phyloP scores from a whole-genome alignment of 2,797 vertebrate genomes.

The Alectoris magna region DNA sequence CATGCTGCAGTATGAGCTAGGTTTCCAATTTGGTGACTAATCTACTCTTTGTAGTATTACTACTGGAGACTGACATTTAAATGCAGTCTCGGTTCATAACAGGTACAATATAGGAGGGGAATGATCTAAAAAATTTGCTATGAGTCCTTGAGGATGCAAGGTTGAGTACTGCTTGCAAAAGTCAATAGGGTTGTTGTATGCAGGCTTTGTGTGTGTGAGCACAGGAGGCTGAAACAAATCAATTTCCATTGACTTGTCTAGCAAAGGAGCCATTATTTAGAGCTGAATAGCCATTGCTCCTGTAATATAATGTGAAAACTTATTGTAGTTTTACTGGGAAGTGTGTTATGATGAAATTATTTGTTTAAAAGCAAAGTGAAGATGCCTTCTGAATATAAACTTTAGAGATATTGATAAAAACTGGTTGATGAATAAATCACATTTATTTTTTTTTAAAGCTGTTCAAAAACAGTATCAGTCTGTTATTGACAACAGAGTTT shows the following conservation, averaged over 20 bases:
- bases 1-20: slow-evolving; percentile 24
- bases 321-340: slow-evolving; percentile 80
- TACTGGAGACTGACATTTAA: slow-evolving; percentile 63
- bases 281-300: slow-evolving; percentile 75
- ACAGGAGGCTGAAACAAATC: slow-evolving; percentile 82
- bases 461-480: slow-evolving; percentile 51
- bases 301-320: slow-evolving; percentile 80
- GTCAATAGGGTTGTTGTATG: slow-evolving; percentile 79
- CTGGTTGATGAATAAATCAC: slow-evolving; percentile 44
- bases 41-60: slow-evolving; percentile 46
- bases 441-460: slow-evolving; percentile 63
- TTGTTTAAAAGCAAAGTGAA: slow-evolving; percentile 78
- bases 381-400: slow-evolving; percentile 74
- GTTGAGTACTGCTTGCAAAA: slow-evolving; percentile 74
- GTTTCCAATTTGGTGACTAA: slow-evolving; percentile 36
- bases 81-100: slow-evolving; percentile 57
- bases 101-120: slow-evolving; percentile 50
- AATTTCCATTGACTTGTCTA: slow-evolving; percentile 85
- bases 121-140: slow-evolving; percentile 74
- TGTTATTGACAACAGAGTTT: slow-evolving; percentile 50
- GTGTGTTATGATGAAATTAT: slow-evolving; percentile 81
- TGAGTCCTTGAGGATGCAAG: slow-evolving; percentile 79
- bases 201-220: slow-evolving; percentile 75
- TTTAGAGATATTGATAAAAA: slow-evolving; percentile 65
- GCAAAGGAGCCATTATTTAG: slow-evolving; percentile 82